Base-by-base conservation (phyloP, 2,888 invertebrate species). In the Spodoptera exigua region DNA sequence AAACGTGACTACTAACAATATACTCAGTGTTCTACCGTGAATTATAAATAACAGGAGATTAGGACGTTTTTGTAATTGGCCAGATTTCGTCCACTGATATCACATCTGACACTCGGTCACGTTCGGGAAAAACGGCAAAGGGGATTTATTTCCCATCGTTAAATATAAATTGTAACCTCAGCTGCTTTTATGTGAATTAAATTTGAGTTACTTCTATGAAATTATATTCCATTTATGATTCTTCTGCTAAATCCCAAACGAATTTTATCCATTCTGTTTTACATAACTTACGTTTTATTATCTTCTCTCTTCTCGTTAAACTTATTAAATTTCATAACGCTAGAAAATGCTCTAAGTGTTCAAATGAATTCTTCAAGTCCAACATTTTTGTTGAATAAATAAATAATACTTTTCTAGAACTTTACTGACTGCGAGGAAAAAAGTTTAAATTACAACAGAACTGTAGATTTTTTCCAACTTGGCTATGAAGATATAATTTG, bases 41-140 rank as follows among this genome's bases (percentile, higher is more conserved):
- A 77, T 76, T 78, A 75, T 76, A 78, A 77, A 77, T 78, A 78
- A 67, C 73, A 66, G 56, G 62, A 73, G 74, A 78, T 77, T 77
- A 70, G 65, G 55, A 62, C 61, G 71, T 74, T 61, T 74, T 61
- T 77, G 71, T 78, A 74, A 77, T 77, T 77, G 76, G 78, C 66
- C 70, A 76, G 79, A 78, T 78, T 64, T 54, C 21, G 62, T 57
- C 57, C 66, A 48, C 54, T 37, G 77, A 77, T 77, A 76, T 66
- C 49, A 70, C 68, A 71, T 74, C 74, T 63, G 68, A 68, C 71
- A 78, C 74, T 78, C 56, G 68, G 78, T 74, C 77, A 77, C 77
- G 79, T 77, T 61, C 68, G 43, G 60, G 65, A 70, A 62, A 75
- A 78, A 78, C 63, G 76, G 68, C 70, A 60, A 74, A 72, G 73